Evolutionary conservation across 2,888 invertebrate genomes (phyloP).

Genomic region (Drosophila histrio): DNA sequence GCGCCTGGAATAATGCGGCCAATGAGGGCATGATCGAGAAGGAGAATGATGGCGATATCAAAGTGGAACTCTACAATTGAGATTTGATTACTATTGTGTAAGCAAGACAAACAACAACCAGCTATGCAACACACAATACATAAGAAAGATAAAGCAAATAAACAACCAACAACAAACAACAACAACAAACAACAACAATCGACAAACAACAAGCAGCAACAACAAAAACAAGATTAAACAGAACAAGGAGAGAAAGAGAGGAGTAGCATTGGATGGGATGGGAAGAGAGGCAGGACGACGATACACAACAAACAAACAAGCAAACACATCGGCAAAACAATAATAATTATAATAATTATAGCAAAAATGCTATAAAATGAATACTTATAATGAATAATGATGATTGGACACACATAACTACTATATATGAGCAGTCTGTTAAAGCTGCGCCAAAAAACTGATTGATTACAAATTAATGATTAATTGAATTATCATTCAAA

Average conservation of each 20-base stretch:
- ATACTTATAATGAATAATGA: conserved; percentile 5
- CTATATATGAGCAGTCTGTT: conserved; percentile 7
- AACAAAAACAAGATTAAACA: conserved; percentile 8
- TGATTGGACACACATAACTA: conserved; percentile 31
- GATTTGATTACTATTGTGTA: conserved; percentile 83
- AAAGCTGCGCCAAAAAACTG: conserved; percentile 11
- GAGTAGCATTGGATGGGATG: conserved; percentile 22
- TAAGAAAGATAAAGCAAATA: conserved; percentile 20
- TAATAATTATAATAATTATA: conserved; percentile 14
- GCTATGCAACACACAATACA: conserved; percentile 46
- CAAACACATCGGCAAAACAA: conserved; percentile 23
- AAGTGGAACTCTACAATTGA: conserved; percentile 83
- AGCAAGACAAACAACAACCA: conserved; percentile 45
- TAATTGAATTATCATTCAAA: conserved; percentile 31
- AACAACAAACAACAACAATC: conserved; percentile 21
- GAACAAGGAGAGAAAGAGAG: conserved; percentile 8
- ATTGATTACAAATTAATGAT: conserved; percentile 23
- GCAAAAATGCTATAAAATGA: conserved; percentile 12
- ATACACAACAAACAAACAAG: too few species aligned
- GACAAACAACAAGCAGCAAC: conserved; percentile 19
- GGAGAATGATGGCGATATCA: conserved; percentile 83
- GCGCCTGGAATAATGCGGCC: conserved; percentile 86
- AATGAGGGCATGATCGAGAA: conserved; percentile 84
- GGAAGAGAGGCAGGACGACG: conserved; percentile 8
- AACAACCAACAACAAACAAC: conserved; percentile 17